A percentile compares a stretch with the other conserved stretches of the same genome.
These are phyloP conservation scores for Merops nubicus DNA, from an alignment of 2,113 vertebrate genomes.

Conservation along the genomic window DNA sequence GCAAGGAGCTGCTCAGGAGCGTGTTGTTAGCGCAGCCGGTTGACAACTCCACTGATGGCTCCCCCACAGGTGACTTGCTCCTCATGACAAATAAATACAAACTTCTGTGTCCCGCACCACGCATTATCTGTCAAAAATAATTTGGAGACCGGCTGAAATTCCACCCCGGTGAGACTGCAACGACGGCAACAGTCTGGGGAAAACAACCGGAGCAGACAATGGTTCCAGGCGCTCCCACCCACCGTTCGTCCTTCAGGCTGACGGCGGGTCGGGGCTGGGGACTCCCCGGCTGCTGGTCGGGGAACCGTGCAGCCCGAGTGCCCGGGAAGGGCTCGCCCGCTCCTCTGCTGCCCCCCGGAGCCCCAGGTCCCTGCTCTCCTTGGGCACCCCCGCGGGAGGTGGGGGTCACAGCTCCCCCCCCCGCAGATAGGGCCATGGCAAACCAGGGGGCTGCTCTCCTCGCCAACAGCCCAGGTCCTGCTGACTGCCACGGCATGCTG, in stretches of 20 bases:
- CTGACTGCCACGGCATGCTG: neutral
- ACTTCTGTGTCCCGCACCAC: neutral
- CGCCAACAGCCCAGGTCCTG: conserved; percentile 8
- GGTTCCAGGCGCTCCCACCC: neutral
- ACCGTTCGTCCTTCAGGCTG: neutral
- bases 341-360: neutral
- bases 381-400: neutral
- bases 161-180: neutral
- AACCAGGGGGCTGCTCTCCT: neutral
- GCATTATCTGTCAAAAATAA: neutral
- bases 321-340: neutral
- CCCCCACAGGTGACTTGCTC: neutral
- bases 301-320: fast-evolving
- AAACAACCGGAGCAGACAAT: neutral
- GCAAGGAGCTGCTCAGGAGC: neutral
- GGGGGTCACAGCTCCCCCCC: neutral
- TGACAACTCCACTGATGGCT: conserved; percentile 9
- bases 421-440: no score
- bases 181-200: neutral
- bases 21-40: neutral
- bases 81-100: conserved; percentile 10
- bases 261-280: neutral
- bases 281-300: neutral
- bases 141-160: neutral
- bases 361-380: neutral